Conservation (phyloP, 2,888 invertebrate species). For the Pristionchus maxplancki region DNA sequence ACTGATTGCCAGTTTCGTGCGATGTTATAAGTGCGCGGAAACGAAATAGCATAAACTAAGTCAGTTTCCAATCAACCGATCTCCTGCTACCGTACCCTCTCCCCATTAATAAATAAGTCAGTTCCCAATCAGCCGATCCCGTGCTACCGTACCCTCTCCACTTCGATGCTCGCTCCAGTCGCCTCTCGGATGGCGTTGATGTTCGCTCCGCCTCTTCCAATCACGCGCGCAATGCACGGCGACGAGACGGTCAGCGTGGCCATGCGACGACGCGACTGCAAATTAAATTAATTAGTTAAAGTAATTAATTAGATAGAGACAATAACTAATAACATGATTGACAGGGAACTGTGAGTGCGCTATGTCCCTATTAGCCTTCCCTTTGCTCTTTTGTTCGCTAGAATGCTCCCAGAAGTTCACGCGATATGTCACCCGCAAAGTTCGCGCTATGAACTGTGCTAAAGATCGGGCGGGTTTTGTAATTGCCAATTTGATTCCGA, state of each 20-base stretch:
- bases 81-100: neutral
- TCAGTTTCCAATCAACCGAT: neutral
- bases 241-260: conserved; percentile 95
- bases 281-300: neutral
- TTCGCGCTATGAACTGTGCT: neutral
- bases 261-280: conserved; percentile 62
- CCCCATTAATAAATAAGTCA: neutral
- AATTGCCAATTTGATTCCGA: too few species aligned
- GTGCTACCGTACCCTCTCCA: conserved; percentile 31
- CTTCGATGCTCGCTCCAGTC: conserved; percentile 92
- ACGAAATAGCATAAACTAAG: too few species aligned
- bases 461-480: neutral
- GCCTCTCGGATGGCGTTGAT: conserved; percentile 97
- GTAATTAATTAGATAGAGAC: neutral
- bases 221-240: conserved; percentile 95
- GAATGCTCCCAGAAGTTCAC: neutral
- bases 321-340: too few species aligned
- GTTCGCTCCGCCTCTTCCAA: conserved; percentile 96
- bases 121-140: neutral
- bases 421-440: neutral
- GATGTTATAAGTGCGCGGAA: too few species aligned
- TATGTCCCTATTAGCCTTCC: too few species aligned
- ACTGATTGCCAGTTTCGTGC: neutral
- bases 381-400: neutral
- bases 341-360: conserved; percentile 30